Evolutionary conservation across 1,140 invertebrate species (phyloP).

Genomic region (Pachyrhynchus sulphureomaculatus): DNA sequence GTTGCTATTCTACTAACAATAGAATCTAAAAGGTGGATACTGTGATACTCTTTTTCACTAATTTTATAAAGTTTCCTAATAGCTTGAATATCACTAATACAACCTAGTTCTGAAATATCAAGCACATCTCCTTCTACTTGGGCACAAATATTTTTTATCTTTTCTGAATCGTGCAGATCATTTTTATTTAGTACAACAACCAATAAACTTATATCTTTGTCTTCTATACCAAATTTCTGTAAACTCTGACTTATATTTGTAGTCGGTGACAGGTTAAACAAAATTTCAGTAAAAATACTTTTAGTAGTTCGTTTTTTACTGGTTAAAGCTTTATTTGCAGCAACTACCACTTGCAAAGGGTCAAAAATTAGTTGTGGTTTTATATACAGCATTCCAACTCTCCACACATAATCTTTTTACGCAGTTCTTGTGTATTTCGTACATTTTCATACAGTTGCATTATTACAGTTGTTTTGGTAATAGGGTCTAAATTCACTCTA

Average conservation of each 20-base stretch:
- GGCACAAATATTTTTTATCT: constrained; percentile 27
- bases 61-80: constrained; percentile 41
- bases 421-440: constrained; percentile 59
- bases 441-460: constrained; percentile 62
- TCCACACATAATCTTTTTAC: constrained; percentile 56
- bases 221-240: constrained; percentile 63
- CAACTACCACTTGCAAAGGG: constrained; percentile 65
- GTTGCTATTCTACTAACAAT: constrained; percentile 44
- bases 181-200: constrained; percentile 57
- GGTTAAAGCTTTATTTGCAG: constrained; percentile 67
- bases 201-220: constrained; percentile 58
- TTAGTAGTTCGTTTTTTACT: constrained; percentile 62
- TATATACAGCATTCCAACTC: constrained; percentile 60
- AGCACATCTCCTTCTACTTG: constrained; percentile 37
- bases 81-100: constrained; percentile 30
- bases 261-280: constrained; percentile 68
- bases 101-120: constrained; percentile 31
- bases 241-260: constrained; percentile 70
- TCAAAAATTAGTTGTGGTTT: constrained; percentile 64
- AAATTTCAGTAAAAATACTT: constrained; percentile 64
- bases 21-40: constrained; percentile 40
- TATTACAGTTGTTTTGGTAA: constrained; percentile 54
- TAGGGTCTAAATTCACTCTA: constrained; percentile 51
- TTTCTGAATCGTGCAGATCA: constrained; percentile 45
- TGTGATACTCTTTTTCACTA: constrained; percentile 33